Percentiles rank a stretch among this genome's conserved stretches.
Conservation (phyloP, 2,113 vertebrate species). For the Lynx canadensis region DNA sequence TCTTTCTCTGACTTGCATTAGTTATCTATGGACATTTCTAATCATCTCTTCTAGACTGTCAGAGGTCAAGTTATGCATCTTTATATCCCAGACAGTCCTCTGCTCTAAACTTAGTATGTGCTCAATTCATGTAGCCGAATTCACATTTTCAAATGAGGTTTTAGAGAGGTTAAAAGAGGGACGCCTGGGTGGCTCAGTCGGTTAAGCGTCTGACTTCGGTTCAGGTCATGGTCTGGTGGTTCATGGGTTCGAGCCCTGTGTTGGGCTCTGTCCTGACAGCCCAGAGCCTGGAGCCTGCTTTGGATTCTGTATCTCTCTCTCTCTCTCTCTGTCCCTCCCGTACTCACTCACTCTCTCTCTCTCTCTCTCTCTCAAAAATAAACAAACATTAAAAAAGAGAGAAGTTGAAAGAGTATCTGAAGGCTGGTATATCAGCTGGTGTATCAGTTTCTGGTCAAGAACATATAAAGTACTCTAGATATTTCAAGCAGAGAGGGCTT, state of each 20-base stretch:
- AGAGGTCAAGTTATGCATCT: neutral
- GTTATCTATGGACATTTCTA: neutral
- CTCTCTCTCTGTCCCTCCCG: too few relatives aligned
- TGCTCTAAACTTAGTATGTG: neutral
- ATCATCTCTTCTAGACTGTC: neutral
- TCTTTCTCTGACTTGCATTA: neutral
- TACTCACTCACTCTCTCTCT: too few relatives aligned
- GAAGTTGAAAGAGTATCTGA: neutral
- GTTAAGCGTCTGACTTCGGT: too few relatives aligned
- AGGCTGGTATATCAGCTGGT: neutral
- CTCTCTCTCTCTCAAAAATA: too few relatives aligned
- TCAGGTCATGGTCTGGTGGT: too few relatives aligned
- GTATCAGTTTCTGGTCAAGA: neutral
- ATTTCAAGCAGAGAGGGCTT: neutral
- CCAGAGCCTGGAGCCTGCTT: too few relatives aligned
- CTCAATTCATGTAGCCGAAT: neutral
- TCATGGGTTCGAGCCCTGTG: too few relatives aligned
- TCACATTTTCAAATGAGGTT: conserved; percentile 16
- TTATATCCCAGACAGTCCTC: neutral
- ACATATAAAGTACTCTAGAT: neutral
- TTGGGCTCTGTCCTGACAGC: too few relatives aligned
- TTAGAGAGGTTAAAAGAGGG: neutral
- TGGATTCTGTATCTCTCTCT: too few relatives aligned
- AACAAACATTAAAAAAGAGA: neutral
- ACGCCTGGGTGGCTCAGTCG: too few relatives aligned